phyloP scores from a whole-genome alignment of 2,888 invertebrate species.

The Proisotoma minuta region DNA sequence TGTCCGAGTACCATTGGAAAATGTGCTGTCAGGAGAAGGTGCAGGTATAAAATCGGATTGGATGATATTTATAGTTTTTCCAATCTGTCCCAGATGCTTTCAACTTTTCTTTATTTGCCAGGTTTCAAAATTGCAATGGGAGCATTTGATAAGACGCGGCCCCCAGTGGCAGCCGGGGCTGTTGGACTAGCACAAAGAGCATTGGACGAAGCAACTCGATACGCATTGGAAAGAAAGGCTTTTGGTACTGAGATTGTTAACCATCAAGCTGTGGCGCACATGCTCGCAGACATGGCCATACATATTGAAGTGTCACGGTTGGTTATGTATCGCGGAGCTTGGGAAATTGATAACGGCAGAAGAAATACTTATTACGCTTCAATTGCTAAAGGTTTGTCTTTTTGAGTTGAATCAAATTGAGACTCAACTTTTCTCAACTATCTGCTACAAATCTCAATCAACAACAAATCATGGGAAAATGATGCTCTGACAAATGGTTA shows the following conservation, averaged over 20 bases:
- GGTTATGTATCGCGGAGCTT: constrained; percentile 80
- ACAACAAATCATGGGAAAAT: too few relatives aligned
- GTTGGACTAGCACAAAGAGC: constrained; percentile 86
- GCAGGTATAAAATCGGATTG: constrained; percentile 55
- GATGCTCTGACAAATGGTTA: too few relatives aligned
- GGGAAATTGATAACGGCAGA: constrained; percentile 79
- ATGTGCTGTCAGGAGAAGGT: constrained; percentile 79
- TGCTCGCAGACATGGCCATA: constrained; percentile 93
- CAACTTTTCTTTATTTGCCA: background rate
- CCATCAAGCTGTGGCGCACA: constrained; percentile 71
- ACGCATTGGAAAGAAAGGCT: constrained; percentile 85
- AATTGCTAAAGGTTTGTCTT: too few relatives aligned
- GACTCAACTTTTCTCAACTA: too few relatives aligned
- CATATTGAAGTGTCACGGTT: constrained; percentile 81
- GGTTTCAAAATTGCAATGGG: constrained; percentile 96
- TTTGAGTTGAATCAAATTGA: too few relatives aligned
- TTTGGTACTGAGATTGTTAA: constrained; percentile 78
- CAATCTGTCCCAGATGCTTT: background rate
- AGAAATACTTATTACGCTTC: constrained; percentile 83
- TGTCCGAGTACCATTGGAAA: constrained; percentile 89
- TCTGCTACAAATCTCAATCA: too few relatives aligned
- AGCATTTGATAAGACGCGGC: constrained; percentile 38
- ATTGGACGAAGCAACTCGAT: constrained; percentile 87
- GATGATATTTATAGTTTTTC: background rate
- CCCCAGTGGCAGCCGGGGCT: constrained; percentile 68